Base-by-base conservation (phyloP, 2,113 vertebrate genomes). In the Cisticola juncidis region DNA sequence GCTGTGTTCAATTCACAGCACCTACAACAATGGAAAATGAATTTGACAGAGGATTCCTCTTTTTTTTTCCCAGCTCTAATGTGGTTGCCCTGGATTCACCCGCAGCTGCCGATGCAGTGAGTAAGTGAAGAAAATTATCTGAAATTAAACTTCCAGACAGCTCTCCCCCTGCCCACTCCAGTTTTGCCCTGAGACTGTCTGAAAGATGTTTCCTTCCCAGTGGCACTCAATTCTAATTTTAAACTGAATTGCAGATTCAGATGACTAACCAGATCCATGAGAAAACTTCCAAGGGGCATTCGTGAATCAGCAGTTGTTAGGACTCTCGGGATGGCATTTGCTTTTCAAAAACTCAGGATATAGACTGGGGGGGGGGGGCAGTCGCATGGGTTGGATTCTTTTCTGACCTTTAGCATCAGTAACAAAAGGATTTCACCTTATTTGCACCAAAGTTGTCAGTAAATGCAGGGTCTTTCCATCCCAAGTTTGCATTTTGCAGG, bases 201-300 rank as follows among this genome's bases (percentile, higher is more conserved):
- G 64, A 70, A 65, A 83, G 51, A 70, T 23, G 31, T 6, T 65
- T 76, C 50, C 58, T 77, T 51, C 84, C 36, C 64, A 38, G 65
- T 45, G 85, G 69, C 50, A 87, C 72, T 84, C 40, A n/a, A 7
- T 73, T 68, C 81, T 78, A 65, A 91, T 91, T 94, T 90, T 81
- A 78, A 94, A 69, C 18, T 22, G 64, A 89, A 57, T 16, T 81
- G 28, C 54, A 92, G 57, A 78, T 65, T 60, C 65, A 69, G 81
- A 38, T 81, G 77, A 81, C 57, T 83, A 88, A 86, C 16, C 19
- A 81, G 48, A 76, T 83, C 45, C 45, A 15, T 10, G 45, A 81
- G 62, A 81, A 91, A 76, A 51, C 68, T 86, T 81, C 56, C 42
- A 57, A 71, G 42, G 60, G 78, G 28, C 65, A 36, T 66, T 86